phyloP scores from a whole-genome alignment of 2,113 vertebrate species.

The Pampusana beccarii region DNA sequence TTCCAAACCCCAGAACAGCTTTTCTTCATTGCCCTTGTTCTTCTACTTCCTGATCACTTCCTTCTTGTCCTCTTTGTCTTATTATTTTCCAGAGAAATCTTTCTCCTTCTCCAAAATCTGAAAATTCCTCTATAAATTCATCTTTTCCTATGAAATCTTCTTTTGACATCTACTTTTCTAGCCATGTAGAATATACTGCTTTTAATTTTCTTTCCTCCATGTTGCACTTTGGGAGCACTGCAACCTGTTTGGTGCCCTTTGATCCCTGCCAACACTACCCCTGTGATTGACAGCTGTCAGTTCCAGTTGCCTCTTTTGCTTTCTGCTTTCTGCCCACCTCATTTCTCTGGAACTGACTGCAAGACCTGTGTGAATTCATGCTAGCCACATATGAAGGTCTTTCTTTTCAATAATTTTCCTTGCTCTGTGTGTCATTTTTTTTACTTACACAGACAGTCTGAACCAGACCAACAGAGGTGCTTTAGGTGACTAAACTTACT shows the following conservation, averaged over 20 bases:
- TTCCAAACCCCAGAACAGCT: not conserved
- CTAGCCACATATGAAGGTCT: not conserved
- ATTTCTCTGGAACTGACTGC: not conserved
- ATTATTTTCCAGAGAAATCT: not conserved
- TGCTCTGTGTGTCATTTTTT: not conserved
- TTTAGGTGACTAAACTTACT: not conserved
- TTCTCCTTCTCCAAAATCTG: not conserved
- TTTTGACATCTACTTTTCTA: not conserved
- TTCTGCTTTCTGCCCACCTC: not conserved
- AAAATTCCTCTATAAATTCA: not conserved
- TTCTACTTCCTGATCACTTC: not conserved
- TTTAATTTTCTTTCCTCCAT: not conserved
- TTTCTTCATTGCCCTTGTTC: not conserved
- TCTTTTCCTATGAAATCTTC: not conserved
- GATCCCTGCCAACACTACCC: not conserved
- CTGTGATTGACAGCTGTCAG: not conserved
- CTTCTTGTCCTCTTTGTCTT: not conserved
- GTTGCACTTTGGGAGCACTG: not conserved
- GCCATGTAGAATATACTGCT: not conserved
- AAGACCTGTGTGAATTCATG: not conserved
- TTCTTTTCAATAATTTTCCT: not conserved
- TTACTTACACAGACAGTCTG: not conserved
- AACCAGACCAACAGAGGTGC: not conserved
- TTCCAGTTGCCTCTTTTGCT: accelerated
- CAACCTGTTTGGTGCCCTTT: not conserved